Base-by-base conservation (phyloP, 2,888 invertebrate species). In the Ligdia adustata region DNA sequence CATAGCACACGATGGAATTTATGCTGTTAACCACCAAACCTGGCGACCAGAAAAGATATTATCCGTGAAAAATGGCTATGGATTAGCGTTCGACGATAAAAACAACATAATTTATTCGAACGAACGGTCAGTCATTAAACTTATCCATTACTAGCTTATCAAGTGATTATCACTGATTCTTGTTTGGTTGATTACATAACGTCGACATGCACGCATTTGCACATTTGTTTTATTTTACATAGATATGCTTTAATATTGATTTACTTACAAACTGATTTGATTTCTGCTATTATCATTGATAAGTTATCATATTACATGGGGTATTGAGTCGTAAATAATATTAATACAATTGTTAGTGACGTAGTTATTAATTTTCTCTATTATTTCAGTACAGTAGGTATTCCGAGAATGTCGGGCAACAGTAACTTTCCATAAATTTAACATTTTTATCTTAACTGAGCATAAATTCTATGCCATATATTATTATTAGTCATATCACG, bases 51-150 rank as follows among this genome's bases (percentile, higher is more conserved):
- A 55, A 12, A 67, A 67, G 49, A 52, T 72, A 39, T 51, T 77
- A 11, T 13, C 63, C 0, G 34, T 82, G 6, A 61, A 68, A 39
- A 72, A 79, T 51, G 76, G 78, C 7, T 76, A 72, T 34, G 81
- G 75, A 41, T 52, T 82, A 55, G 78, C 82, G 13, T 82, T 81
- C 48, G 80, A 81, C 62, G 73, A 60, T 50, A 53, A 72, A 53
- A 79, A 83, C 53, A 75, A 76, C 44, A 75, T 82, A 31, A 51
- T 83, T 55, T 82, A 74, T 47, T 72, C 80, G 44, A 69, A 78
- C 33, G 79, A 77, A 50, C 64, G 80, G 46, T 66, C 75, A n/a
- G 72, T 82, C n/a, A 60, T 60, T 32, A 76, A 63, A 57, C 53
- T 80, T 42, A 62, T 64, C 35, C 61, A 54, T 16, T 60, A 41